phyloP scores from a whole-genome alignment of 2,888 invertebrate genomes.

The Pharmacophagus antenor region DNA sequence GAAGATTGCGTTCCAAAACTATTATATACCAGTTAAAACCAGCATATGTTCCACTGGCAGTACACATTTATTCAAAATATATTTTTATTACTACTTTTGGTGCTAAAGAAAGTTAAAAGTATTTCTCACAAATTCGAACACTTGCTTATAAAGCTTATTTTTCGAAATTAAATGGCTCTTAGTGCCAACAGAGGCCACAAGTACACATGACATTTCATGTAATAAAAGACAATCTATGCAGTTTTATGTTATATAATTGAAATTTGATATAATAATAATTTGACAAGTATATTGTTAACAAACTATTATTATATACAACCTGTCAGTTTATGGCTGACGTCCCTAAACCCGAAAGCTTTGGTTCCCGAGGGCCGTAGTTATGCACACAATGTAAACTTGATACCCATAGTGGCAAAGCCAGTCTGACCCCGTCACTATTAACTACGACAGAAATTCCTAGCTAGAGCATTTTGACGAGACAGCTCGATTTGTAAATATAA shows the following conservation, averaged over 20 bases:
- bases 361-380: slow-evolving; percentile 12
- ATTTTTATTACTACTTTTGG: too few species aligned
- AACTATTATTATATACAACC: slow-evolving; percentile 1
- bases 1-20: slow-evolving; percentile 46
- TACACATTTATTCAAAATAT: too few species aligned
- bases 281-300: not conserved
- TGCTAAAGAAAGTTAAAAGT: too few species aligned
- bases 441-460: slow-evolving; percentile 10
- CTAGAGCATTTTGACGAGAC: slow-evolving; percentile 4
- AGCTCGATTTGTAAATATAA: not conserved
- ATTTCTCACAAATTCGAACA: too few species aligned
- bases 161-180: too few species aligned
- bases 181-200: too few species aligned
- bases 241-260: too few species aligned
- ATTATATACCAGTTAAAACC: slow-evolving; percentile 32
- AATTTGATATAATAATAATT: too few species aligned
- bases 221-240: too few species aligned
- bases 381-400: slow-evolving; percentile 17
- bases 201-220: too few species aligned
- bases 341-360: slow-evolving; percentile 18
- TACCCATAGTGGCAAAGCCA: slow-evolving; percentile 12
- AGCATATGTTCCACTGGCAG: not conserved
- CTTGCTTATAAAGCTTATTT: too few species aligned
- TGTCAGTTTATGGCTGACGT: slow-evolving; percentile 12
- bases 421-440: slow-evolving; percentile 6